A percentile compares a stretch with the other conserved stretches of the same genome.
Conservation (phyloP, 2,888 invertebrate genomes). For the Synergus japonicus region DNA sequence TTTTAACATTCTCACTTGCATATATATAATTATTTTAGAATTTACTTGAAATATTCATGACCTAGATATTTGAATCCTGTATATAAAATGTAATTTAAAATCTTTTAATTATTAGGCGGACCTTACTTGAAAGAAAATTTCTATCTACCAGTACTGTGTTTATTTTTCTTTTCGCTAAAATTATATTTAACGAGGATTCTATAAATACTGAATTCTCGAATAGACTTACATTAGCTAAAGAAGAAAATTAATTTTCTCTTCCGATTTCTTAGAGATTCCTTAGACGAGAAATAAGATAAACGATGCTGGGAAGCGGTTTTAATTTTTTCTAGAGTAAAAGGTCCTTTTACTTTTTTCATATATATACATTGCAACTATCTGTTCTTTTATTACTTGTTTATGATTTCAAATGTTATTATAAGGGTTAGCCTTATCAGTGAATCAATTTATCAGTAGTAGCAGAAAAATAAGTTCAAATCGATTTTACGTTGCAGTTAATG, state of each 20-base stretch:
- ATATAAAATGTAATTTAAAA: background rate
- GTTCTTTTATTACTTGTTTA: too few relatives aligned
- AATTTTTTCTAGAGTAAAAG: background rate
- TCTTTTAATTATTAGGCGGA: background rate
- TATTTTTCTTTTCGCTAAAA: conserved; percentile 14
- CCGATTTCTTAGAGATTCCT: background rate
- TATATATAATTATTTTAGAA: too few relatives aligned
- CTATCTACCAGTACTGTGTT: background rate
- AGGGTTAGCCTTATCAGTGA: too few relatives aligned
- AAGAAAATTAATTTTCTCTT: conserved; percentile 14
- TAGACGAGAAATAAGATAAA: conserved; percentile 13
- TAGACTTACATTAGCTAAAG: background rate
- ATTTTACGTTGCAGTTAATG: background rate
- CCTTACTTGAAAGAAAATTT: conserved; percentile 8
- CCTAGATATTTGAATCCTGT: background rate
- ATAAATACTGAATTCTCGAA: background rate
- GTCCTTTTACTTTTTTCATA: background rate
- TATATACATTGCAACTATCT: too few relatives aligned
- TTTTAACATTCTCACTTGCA: too few relatives aligned
- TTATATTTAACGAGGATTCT: background rate
- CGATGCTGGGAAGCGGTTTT: background rate
- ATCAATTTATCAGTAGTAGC: too few relatives aligned
- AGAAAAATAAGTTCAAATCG: background rate
- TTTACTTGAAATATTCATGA: too few relatives aligned
- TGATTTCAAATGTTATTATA: too few relatives aligned